Percentiles rank a stretch among this genome's conserved stretches.
Conservation (phyloP, 2,113 vertebrate species). For the Charadrius vociferus region DNA sequence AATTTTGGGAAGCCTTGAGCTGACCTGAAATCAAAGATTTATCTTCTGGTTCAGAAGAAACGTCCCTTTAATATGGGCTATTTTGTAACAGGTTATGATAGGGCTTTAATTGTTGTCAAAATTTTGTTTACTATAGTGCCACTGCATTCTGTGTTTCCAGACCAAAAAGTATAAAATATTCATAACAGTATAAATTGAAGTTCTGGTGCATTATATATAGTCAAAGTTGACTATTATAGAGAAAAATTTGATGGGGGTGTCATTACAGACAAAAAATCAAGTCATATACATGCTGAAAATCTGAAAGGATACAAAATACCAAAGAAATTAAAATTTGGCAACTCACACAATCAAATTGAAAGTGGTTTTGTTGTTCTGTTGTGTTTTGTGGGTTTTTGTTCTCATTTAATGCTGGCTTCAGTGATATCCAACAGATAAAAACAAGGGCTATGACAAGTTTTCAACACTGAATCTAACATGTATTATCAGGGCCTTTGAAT, state of each 20-base stretch:
- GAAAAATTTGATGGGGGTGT: rapidly evolving
- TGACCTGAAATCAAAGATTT: neutral
- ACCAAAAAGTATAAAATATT: neutral
- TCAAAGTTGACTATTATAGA: neutral
- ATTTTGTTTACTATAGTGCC: neutral
- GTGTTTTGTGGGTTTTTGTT: too few relatives aligned
- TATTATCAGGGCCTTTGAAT: neutral
- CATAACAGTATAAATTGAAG: neutral
- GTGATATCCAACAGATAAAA: neutral
- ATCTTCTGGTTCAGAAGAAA: neutral
- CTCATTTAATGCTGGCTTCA: neutral
- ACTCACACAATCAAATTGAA: neutral
- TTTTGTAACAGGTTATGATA: neutral
- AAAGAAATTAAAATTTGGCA: neutral
- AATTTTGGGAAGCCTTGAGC: neutral
- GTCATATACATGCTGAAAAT: neutral
- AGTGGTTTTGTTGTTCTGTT: neutral
- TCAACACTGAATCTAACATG: neutral
- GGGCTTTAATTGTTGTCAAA: neutral
- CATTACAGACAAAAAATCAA: neutral
- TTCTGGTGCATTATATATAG: neutral
- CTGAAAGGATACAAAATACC: neutral
- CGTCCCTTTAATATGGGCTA: neutral
- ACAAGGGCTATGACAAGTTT: neutral
- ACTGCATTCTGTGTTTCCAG: neutral